Evolutionary conservation across 1,140 invertebrate genomes (phyloP), one percentile per base, ranked within the genome.

Genomic region (Papilio xuthus): DNA sequence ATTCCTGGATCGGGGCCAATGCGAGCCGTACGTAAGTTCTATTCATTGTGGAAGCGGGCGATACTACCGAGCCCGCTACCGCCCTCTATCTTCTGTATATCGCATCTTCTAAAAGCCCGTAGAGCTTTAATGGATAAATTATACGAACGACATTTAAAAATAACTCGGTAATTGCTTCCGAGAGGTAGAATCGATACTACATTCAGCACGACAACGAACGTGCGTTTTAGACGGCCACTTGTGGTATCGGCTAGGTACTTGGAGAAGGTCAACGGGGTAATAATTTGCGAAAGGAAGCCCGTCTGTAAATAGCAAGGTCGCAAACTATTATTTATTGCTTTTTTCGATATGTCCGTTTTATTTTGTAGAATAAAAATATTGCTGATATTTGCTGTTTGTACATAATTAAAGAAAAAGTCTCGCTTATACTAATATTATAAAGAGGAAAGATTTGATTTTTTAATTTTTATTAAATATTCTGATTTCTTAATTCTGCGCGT

Each of bases 1-100:
- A 90, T 89, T 92, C 88, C 89, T 91, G 90, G 89, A 90, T 87
- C 85, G 82, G 83, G 87, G 88, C 89, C 89, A 90, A 89, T 86
- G 85, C 67, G 81, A 85, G 82, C 78, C 81, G 80, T 82, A 79
- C 78, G 71, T 75, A 47, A 80, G 85, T 80, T 82, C 79, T 86
- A 84, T 84, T 86, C 81, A 83, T 79, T 76, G 60, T 78, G 67
- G 63, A 42, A 67, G 60, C 60, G 23, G 56, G 23, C 56, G 26
- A 28, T 67, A 32, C 10, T 0, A 28, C 4, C 60, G 60, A 67
- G 60, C 12, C 13, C 60, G 26, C 60, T 67, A 67, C 23, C 12
- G 60, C 23, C 23, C 60, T 26, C 60, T 28, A 67, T 67, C 60
- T 67, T 28, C 26, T 67, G 3, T 28, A 26, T 15, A 67, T 67